Base-by-base conservation (phyloP, 2,113 vertebrate genomes). In the Osmerus eperlanus region DNA sequence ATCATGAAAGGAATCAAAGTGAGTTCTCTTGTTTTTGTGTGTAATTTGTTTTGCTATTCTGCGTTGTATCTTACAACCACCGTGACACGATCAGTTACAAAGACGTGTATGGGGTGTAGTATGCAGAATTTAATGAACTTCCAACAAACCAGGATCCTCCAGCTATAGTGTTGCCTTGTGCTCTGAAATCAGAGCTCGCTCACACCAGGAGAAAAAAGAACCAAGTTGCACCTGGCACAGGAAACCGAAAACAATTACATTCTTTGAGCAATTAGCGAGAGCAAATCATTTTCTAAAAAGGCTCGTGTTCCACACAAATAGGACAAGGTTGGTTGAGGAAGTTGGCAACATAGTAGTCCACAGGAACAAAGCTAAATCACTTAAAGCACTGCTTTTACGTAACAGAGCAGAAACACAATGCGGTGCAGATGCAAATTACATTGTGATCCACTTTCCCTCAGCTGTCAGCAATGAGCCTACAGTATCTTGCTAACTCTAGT, bases 1-100 rank as follows among this genome's bases (percentile, higher is more conserved):
- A 80, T 60, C 63, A 82, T 86, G 73, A 88, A 89, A 89, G 56
- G 72, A 66, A 64, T 16, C 41, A 4, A 67, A 51, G 3, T 58
- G 63, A 59, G 69, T 51, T 36, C 67, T 60, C 0, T 73, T 64
- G 70, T 32, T 75, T 53, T 68, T 63, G 16, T 64, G 2, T 18
- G 2, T n/a, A 1, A 5, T 32, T 62, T 29, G 11, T 47, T 47
- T 47, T 47, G 41, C 41, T 47, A 47, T 47, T 47, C 41, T 12
- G 41, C 41, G 41, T 47, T 47, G 41, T 11, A 47, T 47, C 29
- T 16, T 18, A 41, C 25, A 36, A 28, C 19, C 2, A 32, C 62
- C 36, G 14, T 36, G 29, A 29, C 60, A 62, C 14, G 12, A 15
- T 29, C 13, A 2, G 21, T 62, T 15, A 28, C 25, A 23, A 29